These are phyloP conservation scores for Semnopithecus entellus DNA, from an alignment of 2,113 vertebrate species.

Conservation along the genomic window DNA sequence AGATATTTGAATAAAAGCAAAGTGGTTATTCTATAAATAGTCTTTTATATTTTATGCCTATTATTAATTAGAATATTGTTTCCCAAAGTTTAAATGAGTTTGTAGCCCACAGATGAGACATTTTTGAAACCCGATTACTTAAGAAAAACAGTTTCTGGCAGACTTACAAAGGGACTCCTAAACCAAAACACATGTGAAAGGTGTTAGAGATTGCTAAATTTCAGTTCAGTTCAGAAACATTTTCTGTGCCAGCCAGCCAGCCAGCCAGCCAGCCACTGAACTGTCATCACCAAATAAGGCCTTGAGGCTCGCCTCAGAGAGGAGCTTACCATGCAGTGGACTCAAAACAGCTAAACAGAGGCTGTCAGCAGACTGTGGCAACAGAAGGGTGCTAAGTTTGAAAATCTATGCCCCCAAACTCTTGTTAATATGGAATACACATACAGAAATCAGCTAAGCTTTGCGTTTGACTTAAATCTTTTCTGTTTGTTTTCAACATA, in stretches of 20 bases:
- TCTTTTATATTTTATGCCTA: background rate
- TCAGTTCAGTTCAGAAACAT: constrained; percentile 52
- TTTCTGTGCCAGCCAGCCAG: constrained; percentile 48
- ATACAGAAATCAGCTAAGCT: background rate
- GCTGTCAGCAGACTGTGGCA: background rate
- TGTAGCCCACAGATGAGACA: constrained; percentile 1
- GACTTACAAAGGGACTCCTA: constrained; percentile 35
- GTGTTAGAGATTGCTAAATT: constrained; percentile 10
- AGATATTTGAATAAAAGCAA: constrained; percentile 65
- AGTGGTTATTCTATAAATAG: constrained; percentile 43
- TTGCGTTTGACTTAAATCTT: background rate
- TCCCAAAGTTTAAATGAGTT: constrained; percentile 49
- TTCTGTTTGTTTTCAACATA: background rate
- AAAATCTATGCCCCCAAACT: background rate
- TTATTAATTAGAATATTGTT: constrained; percentile 38
- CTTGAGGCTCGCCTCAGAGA: background rate
- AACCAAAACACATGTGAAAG: constrained; percentile 43
- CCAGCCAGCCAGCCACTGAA: background rate
- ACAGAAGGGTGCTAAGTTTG: background rate
- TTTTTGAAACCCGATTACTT: constrained; percentile 34
- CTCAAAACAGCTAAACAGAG: background rate
- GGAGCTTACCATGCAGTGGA: background rate
- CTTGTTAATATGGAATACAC: background rate
- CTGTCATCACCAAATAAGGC: constrained; percentile 70
- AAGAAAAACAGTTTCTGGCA: constrained; percentile 41